Conservation (phyloP, 2,797 vertebrate species). For the Notamacropus eugenii region DNA sequence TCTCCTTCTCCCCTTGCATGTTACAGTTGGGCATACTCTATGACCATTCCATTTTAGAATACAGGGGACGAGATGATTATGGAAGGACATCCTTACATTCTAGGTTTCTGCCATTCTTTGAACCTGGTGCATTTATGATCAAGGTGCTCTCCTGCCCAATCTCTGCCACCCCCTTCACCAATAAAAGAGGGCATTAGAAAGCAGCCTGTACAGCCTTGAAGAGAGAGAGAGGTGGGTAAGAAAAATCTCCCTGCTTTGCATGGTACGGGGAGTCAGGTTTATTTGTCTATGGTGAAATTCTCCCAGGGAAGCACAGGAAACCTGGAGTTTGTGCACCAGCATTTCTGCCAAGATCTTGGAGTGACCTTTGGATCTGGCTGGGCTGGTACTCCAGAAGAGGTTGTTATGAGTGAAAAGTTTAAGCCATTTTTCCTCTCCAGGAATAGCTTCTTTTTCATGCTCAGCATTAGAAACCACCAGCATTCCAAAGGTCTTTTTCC, state of each 20-base stretch:
- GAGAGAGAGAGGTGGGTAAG: background rate
- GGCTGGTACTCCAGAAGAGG: background rate
- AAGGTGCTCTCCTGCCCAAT: background rate
- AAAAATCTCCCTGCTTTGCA: background rate
- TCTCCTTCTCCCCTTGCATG: too few species aligned
- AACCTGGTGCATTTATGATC: background rate
- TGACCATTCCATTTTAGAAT: too few species aligned
- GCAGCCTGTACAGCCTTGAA: background rate
- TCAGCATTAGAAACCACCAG: background rate
- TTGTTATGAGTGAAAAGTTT: background rate
- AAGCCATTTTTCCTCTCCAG: background rate
- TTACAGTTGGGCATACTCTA: too few species aligned
- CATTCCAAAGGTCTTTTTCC: background rate
- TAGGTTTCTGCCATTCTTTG: background rate
- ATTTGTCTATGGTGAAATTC: slow-evolving; percentile 35
- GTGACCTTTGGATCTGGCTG: background rate
- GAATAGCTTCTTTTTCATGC: background rate
- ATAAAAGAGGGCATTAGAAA: background rate
- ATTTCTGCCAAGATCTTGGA: slow-evolving; percentile 67
- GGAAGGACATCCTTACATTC: too few species aligned
- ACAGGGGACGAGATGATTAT: too few species aligned
- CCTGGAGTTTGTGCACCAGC: slow-evolving; percentile 47
- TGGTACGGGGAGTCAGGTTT: background rate
- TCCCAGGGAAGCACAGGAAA: slow-evolving; percentile 63
- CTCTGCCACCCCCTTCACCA: background rate